Evolutionary conservation across 2,113 vertebrate species (phyloP).

Genomic region (Pelvicachromis taeniatus): DNA sequence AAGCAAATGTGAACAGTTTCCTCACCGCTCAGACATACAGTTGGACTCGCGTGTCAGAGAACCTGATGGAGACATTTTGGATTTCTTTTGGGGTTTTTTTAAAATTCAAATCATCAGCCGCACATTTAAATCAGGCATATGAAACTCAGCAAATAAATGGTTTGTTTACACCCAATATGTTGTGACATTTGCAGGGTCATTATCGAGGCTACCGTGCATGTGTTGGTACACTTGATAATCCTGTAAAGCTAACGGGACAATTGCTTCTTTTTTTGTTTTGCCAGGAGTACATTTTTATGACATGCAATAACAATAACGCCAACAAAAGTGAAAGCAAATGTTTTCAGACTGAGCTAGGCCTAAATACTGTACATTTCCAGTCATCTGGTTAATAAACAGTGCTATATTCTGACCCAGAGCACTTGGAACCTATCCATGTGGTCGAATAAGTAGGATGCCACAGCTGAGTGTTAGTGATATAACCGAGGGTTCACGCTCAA

Average conservation of each 20-base stretch:
- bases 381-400: not conserved
- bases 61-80: not conserved
- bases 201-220: not conserved
- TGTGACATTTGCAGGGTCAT: not conserved
- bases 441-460: not conserved
- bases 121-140: not conserved
- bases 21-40: not conserved
- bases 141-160: not conserved
- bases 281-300: not conserved
- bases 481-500: not conserved
- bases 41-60: not conserved
- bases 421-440: rapidly evolving
- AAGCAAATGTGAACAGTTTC: not conserved
- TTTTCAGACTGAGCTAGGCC: not conserved
- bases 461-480: not conserved
- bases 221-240: not conserved
- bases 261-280: not conserved
- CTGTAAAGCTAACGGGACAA: not conserved
- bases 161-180: not conserved
- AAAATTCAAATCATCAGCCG: not conserved
- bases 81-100: not conserved
- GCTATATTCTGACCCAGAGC: not conserved
- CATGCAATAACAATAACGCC: not conserved
- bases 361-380: not conserved
- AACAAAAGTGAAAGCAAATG: not conserved